Base-by-base conservation (phyloP, 2,113 vertebrate genomes). In the Gambusia affinis region DNA sequence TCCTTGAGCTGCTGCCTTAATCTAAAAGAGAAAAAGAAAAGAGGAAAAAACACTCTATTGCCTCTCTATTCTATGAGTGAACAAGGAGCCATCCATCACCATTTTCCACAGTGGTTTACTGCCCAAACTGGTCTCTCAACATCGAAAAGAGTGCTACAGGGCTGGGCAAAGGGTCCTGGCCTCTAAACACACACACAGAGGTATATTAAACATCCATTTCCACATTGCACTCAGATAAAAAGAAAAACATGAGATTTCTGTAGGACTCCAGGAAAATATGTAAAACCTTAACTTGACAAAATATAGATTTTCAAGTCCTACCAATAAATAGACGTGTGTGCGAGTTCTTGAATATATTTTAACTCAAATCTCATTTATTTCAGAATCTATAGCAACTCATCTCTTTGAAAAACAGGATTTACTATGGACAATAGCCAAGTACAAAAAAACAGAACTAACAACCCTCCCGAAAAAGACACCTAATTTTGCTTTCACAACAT, bases 21-120 rank as follows among this genome's bases (percentile, higher is more conserved):
- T 87, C 66, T 85, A 28, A 72, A 85, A 89, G 65, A 70, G 30
- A 74, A 73, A 81, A 64, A 73, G 8, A 69, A 33, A 72, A 79
- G 44, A 68, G 6, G 60, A 33, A 33, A 71, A 60, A 77, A 44
- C 39, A 78, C 72, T 80, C 64, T 71, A 73, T 29, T 84, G 67
- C 75, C 60, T 87, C 57, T 85, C 71, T 81, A 57, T 89, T 86
- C 79, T 88, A 80, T 74, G 72, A 69, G 74, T 76, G 84, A 87
- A 84, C 79, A 88, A 88, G 88, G 88, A 88, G 69, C 80, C 75
- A 90, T 91, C 88, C 78, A 87, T 88, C 83, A 86, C 79, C 77
- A 85, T 86, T 91, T 80, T 89, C 85, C 84, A 88, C 83, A 87
- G 72, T 54, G 81, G 81, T 87, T 86, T 85, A 77, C 80, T 17